Evolutionary conservation across 2,797 vertebrate species (phyloP), one percentile per base, ranked within the genome.

Genomic region (Limnodromus scolopaceus): DNA sequence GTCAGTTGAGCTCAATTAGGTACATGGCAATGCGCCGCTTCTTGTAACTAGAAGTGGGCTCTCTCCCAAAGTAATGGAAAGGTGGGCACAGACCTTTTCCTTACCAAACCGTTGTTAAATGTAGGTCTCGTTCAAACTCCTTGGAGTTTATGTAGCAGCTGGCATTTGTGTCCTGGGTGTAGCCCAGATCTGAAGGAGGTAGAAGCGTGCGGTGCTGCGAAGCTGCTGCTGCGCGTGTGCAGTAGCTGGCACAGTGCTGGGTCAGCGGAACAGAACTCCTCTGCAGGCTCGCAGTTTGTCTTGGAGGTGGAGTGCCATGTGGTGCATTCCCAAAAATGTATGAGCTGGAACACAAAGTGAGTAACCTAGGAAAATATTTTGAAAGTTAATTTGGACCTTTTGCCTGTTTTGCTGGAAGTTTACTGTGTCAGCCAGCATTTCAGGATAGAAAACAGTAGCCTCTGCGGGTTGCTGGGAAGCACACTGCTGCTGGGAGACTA

Each of bases 1-100:
- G 51, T 38, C 61, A 13, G 9, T 75, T 61, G 79, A 76, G 30
- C 64, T 77, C 48, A 8, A 9, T 55, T 51, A 27, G 4, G 3
- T 16, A 5, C 4, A 0, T 54, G 60, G 17, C 36, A 43, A 14
- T 1, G 17, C 63, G 60, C 49, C 0, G 2, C 39, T 76, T 43
- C 71, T 36, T 49, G 17, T 71, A 12, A 5, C 53, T 78, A 68
- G 45, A 48, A 34, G 7, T 70, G 43, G 32, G 18, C 24, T 54
- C 30, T 11, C n/a, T 77, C 55, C 39, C 27, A 4, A 57, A 57
- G 64, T 45, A 71, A 23, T 61, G n/a, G 39, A 43, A 68, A 36
- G 24, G 9, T 57, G 15, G 27, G 34, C 71, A 45, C 4, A 1
- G 43, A 41, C 20, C 27, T 81, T 45, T 77, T 71, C 45, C 53